Conservation (phyloP, 2,888 invertebrate species). For the Sesamia inferens region DNA sequence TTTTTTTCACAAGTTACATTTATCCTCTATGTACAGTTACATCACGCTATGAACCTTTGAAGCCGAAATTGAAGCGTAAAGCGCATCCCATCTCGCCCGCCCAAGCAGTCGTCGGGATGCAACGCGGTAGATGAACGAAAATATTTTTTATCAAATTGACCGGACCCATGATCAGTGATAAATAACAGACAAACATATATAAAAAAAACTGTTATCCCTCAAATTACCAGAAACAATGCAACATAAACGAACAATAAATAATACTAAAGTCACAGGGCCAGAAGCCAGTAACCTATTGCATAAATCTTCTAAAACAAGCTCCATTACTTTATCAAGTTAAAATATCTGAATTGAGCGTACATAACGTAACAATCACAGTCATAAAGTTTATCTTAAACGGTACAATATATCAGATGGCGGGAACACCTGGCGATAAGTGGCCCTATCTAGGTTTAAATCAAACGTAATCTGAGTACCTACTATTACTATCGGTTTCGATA, state of each 20-base stretch:
- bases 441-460: conserved; percentile 46
- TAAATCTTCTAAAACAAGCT: conserved; percentile 19
- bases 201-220: no score
- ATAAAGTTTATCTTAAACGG: conserved; percentile 53
- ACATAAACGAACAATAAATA: background rate
- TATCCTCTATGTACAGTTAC: no score
- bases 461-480: conserved; percentile 38
- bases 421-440: conserved; percentile 60
- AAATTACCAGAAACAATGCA: background rate
- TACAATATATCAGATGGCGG: conserved; percentile 42
- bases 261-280: conserved; percentile 8
- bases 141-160: no score
- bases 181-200: background rate
- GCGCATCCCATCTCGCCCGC: no score
- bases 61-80: no score
- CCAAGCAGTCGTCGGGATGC: no score
- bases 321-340: conserved; percentile 24
- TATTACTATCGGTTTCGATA: conserved; percentile 38
- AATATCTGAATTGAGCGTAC: conserved; percentile 46
- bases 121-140: no score
- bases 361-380: conserved; percentile 35
- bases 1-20: no score
- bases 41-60: no score
- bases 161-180: no score
- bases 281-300: conserved; percentile 1